phyloP scores from a whole-genome alignment of 2,113 vertebrate genomes.

The Gobius niger region DNA sequence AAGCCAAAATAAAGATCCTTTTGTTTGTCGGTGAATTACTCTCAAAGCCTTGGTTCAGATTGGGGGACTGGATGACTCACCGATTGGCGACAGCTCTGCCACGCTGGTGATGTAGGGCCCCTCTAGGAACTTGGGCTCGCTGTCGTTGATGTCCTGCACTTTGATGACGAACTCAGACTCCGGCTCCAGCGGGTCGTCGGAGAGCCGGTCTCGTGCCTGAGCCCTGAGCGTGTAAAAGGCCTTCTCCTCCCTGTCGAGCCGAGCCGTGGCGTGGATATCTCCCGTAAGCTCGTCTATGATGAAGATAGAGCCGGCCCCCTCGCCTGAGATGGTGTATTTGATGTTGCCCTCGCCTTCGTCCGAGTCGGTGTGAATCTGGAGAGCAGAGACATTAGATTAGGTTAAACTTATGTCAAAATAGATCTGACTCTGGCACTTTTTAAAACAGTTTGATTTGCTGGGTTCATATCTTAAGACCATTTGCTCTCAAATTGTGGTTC shows the following conservation, averaged over 20 bases:
- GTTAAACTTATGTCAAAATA: neutral
- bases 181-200: constrained; percentile 86
- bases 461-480: too few relatives aligned
- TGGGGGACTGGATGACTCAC: constrained; percentile 70
- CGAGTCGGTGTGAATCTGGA: constrained; percentile 96
- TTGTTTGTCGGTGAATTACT: too few relatives aligned
- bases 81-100: constrained; percentile 90
- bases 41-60: too few relatives aligned
- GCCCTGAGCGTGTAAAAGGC: constrained; percentile 93
- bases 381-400: neutral
- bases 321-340: constrained; percentile 98
- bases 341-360: constrained; percentile 95
- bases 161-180: constrained; percentile 99
- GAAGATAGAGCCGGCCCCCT: constrained; percentile 94
- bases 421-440: too few relatives aligned
- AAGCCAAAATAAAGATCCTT: too few relatives aligned
- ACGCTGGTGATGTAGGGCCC: constrained; percentile 96
- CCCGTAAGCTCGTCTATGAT: constrained; percentile 95
- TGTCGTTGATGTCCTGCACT: constrained; percentile 99
- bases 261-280: constrained; percentile 95
- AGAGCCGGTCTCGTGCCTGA: constrained; percentile 87
- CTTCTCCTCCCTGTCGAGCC: constrained; percentile 93
- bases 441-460: too few relatives aligned
- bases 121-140: constrained; percentile 95
- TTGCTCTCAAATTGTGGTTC: too few relatives aligned